Base-by-base conservation (phyloP, 2,113 vertebrate species). In the Elachura formosa region DNA sequence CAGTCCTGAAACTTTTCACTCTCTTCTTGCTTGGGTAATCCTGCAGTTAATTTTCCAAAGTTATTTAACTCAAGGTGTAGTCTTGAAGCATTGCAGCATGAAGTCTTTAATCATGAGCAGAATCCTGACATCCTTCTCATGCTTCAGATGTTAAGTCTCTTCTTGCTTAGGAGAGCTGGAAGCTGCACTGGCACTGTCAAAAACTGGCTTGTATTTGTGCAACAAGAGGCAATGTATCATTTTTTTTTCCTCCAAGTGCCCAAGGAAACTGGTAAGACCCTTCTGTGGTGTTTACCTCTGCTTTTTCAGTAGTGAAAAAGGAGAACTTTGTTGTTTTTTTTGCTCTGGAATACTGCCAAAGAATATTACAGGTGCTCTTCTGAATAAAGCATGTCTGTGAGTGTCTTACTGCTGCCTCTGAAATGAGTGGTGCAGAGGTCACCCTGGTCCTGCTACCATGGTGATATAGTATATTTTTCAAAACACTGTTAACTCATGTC, bases 31-130 rank as follows among this genome's bases (percentile, higher is more conserved):
- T 94, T 96, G 92, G 76, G 46, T 84, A 74, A 84, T 46, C 74
- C 73, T 87, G 90, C 61, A 89, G 75, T 92, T 93, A 88, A 90
- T 96, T 92, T 93, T 92, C 72, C 33, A n/a, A 90, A 81, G 72
- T 92, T 93, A 78, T 78, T 91, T 90, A 90, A 87, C 64, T 92
- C 56, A 72, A 78, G 83, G 64, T 92, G 36, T 75, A 90, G 73
- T 72, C 48, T 69, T 82, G 94, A 90, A 94, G 88, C 81, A 84
- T 72, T 93, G 43, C 67, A 76, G 87, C 76, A 74, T 90, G 73
- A 90, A 90, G 73, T 81, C 89, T 75, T 96, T 90, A 93, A 69
- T 93, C 83, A 93, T 82, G 83, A 93, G 64, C 68, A 90, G 77
- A 96, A 89, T 93, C 69, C 64, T 95, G 83, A 71, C 73, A 78